Evolutionary conservation across 1,140 invertebrate species (phyloP).

Genomic region (Diploscapter pachys): DNA sequence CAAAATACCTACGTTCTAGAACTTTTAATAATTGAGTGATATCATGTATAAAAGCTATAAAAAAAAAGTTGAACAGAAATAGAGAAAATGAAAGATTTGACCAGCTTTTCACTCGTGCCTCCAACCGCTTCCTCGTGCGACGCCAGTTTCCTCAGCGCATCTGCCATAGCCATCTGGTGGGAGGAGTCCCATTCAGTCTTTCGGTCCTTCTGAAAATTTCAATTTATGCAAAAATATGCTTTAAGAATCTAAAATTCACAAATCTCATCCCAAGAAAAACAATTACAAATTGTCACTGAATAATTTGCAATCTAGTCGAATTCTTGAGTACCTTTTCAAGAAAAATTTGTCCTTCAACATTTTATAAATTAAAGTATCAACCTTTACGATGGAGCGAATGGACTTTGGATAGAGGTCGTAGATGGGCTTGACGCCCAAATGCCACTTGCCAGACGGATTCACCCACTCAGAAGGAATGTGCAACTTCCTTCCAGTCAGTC

Average conservation of each 20-base stretch:
- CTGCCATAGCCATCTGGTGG: constrained; percentile 76
- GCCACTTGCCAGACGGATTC: constrained; percentile 67
- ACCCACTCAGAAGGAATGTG: constrained; percentile 79
- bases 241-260: too few species aligned
- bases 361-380: too few species aligned
- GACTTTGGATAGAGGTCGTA: constrained; percentile 81
- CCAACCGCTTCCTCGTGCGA: constrained; percentile 61
- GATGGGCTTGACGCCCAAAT: constrained; percentile 77
- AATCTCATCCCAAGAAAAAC: too few species aligned
- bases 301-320: too few species aligned
- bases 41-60: too few species aligned
- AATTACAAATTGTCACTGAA: too few species aligned
- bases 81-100: not conserved
- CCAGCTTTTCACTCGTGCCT: constrained; percentile 60
- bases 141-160: constrained; percentile 71
- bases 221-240: too few species aligned
- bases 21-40: too few species aligned
- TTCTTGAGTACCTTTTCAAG: not conserved
- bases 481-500: constrained; percentile 80
- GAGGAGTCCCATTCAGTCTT: constrained; percentile 83
- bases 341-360: constrained; percentile 26
- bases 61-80: too few species aligned
- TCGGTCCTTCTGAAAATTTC: constrained; percentile 67
- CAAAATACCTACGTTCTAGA: too few species aligned
- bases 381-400: constrained; percentile 74